A percentile compares a stretch with the other conserved stretches of the same genome.
Conservation (phyloP, 2,888 invertebrate genomes). For the Xylota segnis region DNA sequence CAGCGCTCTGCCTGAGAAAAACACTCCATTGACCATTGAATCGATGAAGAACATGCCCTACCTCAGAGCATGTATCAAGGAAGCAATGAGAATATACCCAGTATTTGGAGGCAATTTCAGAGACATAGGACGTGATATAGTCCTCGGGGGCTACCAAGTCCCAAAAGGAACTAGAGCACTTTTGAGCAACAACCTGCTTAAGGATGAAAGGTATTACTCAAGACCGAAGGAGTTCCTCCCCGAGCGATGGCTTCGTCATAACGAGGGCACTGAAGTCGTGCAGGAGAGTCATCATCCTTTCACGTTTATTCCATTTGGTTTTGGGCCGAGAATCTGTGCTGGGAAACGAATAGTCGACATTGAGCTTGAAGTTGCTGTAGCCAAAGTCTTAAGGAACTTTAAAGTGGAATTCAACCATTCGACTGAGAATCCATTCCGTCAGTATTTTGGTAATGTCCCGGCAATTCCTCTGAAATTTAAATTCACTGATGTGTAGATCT, state of each 20-base stretch:
- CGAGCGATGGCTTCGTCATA: slow-evolving; percentile 88
- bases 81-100: too few relatives aligned
- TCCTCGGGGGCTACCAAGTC: slow-evolving; percentile 86
- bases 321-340: slow-evolving; percentile 88
- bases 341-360: slow-evolving; percentile 90
- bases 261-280: neutral
- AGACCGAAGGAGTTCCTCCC: slow-evolving; percentile 87
- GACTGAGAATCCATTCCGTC: slow-evolving; percentile 77
- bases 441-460: slow-evolving; percentile 79
- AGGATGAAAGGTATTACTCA: slow-evolving; percentile 87
- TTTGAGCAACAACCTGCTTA: slow-evolving; percentile 87
- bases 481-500: slow-evolving; percentile 61
- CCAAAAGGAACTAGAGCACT: slow-evolving; percentile 88
- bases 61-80: too few relatives aligned
- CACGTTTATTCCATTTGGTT: slow-evolving; percentile 87
- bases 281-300: slow-evolving; percentile 78
- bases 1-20: too few relatives aligned
- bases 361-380: slow-evolving; percentile 86
- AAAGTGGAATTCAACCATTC: slow-evolving; percentile 78
- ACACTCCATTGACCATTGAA: too few relatives aligned
- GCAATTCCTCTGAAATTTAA: slow-evolving; percentile 81
- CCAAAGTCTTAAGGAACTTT: slow-evolving; percentile 80
- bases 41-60: too few relatives aligned
- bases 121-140: slow-evolving; percentile 78
- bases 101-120: too few relatives aligned